Evolutionary conservation across 2,888 invertebrate genomes (phyloP), one percentile per base, ranked within the genome.

Genomic region (Pantelozetes paolii): DNA sequence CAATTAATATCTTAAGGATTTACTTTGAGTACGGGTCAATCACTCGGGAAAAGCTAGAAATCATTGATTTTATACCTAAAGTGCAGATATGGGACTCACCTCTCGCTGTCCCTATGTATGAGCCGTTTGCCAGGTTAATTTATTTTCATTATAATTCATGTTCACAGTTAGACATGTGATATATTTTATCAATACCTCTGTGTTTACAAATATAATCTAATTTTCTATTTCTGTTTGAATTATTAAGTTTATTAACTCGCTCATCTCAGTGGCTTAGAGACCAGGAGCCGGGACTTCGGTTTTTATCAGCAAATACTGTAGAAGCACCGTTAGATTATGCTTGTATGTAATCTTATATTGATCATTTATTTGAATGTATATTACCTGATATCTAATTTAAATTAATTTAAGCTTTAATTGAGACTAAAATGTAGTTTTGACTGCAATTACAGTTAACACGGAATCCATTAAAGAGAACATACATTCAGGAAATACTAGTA

Each of bases 31-130:
- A 74, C 18, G 71, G 74, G 15, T n/a, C 18, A n/a, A 15, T 36
- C 23, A 36, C 23, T 3, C 40, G 40, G 8, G 74, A 74, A n/a
- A n/a, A n/a, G 45, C 11, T 74, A 18, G 71, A 57, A 48, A 48
- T 74, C 11, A 13, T 69, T 23, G 72, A 74, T 32, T 74, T 74
- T 50, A 45, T 74, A 11, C 74, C 74, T n/a, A 36, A 26, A 26
- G 32, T 57, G 11, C 50, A 73, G 8, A 30, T 64, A 20, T 74
- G 74, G 74, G 71, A 74, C 64, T 18, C 74, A 40, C 74, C 74
- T 23, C n/a, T 74, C 1, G 74, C 74, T 36, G 72, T 72, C 11
- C 74, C 71, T 18, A 59, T 72, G 20, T 64, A 71, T 48, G 74
- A 74, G 40, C 32, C 71, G 1, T 74, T 74, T 26, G 30, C 74